A percentile compares a stretch with the other conserved stretches of the same genome.
Evolutionary conservation across 2,888 invertebrate genomes (phyloP).

Genomic region (Drosophila testacea): DNA sequence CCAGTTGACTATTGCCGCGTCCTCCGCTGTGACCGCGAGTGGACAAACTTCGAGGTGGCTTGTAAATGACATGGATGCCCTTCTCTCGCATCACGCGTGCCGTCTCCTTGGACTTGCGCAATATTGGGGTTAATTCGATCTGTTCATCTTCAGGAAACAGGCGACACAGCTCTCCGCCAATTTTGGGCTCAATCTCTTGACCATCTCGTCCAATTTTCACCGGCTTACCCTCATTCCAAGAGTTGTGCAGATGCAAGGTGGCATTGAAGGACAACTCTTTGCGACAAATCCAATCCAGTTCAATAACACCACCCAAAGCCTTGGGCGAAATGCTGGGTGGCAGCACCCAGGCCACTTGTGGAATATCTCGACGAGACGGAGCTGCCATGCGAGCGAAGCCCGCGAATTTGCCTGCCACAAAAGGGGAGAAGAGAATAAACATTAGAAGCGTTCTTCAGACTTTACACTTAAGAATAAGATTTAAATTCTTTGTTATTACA

Average conservation of each 20-base stretch:
- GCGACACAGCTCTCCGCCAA: conserved; percentile 96
- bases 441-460: too few species aligned
- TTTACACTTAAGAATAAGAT: too few species aligned
- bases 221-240: conserved; percentile 99
- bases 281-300: conserved; percentile 98
- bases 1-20: conserved; percentile 76
- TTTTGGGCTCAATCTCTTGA: conserved; percentile 98
- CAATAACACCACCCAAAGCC: conserved; percentile 97
- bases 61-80: conserved; percentile 84
- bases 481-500: too few species aligned
- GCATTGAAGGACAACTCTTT: conserved; percentile 96
- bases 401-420: conserved; percentile 90
- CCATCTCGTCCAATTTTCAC: conserved; percentile 99
- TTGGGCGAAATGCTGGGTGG: conserved; percentile 97
- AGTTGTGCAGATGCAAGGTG: conserved; percentile 96
- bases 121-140: conserved; percentile 94
- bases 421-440: not conserved
- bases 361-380: conserved; percentile 95
- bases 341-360: conserved; percentile 96
- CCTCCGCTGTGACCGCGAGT: conserved; percentile 83
- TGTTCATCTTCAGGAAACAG: conserved; percentile 97
- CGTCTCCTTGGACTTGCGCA: conserved; percentile 94
- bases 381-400: conserved; percentile 96
- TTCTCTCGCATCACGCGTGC: conserved; percentile 88
- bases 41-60: conserved; percentile 86